Evolutionary conservation across 2,797 vertebrate genomes (phyloP), one percentile per base, ranked within the genome.

Genomic region (Kryptopterus vitreolus): DNA sequence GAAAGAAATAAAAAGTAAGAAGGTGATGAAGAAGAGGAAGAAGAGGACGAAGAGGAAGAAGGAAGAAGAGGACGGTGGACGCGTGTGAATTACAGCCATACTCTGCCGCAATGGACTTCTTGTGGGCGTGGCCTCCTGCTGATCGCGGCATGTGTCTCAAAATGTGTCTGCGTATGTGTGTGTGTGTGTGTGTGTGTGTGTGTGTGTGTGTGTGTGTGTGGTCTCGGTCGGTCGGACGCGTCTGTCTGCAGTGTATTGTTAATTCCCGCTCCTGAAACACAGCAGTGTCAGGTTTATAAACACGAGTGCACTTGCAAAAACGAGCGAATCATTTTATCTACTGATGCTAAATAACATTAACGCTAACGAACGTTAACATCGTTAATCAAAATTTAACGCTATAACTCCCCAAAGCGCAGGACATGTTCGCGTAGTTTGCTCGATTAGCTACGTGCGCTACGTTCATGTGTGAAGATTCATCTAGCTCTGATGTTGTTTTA

Each of bases 81-180:
- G 86, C 87, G 84, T 78, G 88, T 89, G 92, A 94, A 94, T 89
- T 92, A 93, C 90, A 95, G 93, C 93, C 93, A 93, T 94, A 93
- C 85, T 80, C 78, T 91, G 87, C 92, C 84, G 78, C 87, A 81
- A 81, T 68, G 85, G 88, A 92, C 89, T 81, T 85, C 61, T 76
- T 71, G 71, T 84, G 31, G 46, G 82, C 84, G 83, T 84, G 82
- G 84, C 84, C 76, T 88, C 83, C 81, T 82, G 86, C 59, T 74
- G 16, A 70, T 52, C 73, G 85, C 89, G 86, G 89, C 69, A 11
- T 89, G 86, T 89, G 53, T 71, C 53, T 72, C 29, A 29, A 76
- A 65, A 57, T 69, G 70, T 84, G 69, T 78, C 62, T 76, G 63
- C 68, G 52, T 65, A n/a, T 81, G 8, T 31, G 66, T 70, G 78